Percentiles rank a stretch among this genome's conserved stretches.
Conservation (phyloP, 2,888 invertebrate species). For the Epinotia nisella region DNA sequence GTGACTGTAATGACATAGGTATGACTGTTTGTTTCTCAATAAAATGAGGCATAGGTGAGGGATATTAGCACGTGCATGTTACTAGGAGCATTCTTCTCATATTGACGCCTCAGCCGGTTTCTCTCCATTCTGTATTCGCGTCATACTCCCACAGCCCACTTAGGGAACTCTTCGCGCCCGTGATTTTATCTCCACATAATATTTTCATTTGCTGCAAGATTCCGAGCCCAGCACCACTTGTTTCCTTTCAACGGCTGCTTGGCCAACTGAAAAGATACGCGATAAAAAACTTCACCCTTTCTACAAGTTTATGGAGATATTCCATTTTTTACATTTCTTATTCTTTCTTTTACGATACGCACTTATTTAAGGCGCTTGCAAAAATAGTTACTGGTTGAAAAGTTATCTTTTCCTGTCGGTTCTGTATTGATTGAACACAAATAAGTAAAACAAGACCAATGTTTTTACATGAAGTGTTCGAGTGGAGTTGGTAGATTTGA, state of each 20-base stretch:
- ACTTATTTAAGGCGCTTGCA: conserved; percentile 34
- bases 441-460: too few species aligned
- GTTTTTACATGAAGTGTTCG: too few species aligned
- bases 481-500: conserved; percentile 13
- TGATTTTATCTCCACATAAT: conserved; percentile 41
- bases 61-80: background rate
- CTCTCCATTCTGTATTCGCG: conserved; percentile 12
- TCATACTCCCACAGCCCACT: conserved; percentile 14
- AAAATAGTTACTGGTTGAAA: conserved; percentile 34
- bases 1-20: too few species aligned
- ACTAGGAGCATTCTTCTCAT: background rate
- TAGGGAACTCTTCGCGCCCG: conserved; percentile 14
- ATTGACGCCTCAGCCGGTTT: background rate
- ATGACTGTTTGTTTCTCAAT: too few species aligned
- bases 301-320: conserved; percentile 46
- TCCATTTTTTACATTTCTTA: conserved; percentile 46
- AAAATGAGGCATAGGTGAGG: background rate
- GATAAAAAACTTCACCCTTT: conserved; percentile 40
- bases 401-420: conserved; percentile 27
- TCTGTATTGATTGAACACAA: conserved; percentile 33
- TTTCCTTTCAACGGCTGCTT: conserved; percentile 45
- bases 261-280: conserved; percentile 46
- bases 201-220: conserved; percentile 46
- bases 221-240: conserved; percentile 43
- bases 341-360: conserved; percentile 22